Evolutionary conservation across 2,888 invertebrate genomes (phyloP).

Genomic region (Amitus sp.): DNA sequence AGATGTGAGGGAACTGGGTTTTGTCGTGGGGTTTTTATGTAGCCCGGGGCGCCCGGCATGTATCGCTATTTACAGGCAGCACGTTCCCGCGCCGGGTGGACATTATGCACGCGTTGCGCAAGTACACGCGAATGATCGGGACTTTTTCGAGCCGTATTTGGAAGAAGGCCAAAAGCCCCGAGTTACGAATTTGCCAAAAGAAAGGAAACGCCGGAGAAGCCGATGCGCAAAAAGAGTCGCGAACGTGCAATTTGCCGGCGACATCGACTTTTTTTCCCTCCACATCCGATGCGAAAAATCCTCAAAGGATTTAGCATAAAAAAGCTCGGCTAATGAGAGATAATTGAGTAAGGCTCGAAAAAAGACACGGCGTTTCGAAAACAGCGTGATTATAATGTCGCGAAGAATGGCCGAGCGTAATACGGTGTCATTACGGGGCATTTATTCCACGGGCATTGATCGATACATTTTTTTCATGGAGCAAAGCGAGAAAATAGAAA

Average conservation of each 20-base stretch:
- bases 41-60: conserved; percentile 25
- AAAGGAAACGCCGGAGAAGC: not conserved
- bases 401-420: conserved; percentile 34
- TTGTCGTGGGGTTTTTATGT: conserved; percentile 23
- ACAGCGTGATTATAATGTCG: conserved; percentile 37
- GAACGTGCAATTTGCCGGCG: conserved; percentile 1
- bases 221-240: not conserved
- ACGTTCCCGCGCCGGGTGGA: conserved; percentile 25
- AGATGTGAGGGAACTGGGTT: conserved; percentile 16
- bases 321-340: not conserved
- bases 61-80: conserved; percentile 30
- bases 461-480: conserved; percentile 32
- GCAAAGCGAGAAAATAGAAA: conserved; percentile 35
- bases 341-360: conserved; percentile 8
- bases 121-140: conserved; percentile 33
- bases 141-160: conserved; percentile 29
- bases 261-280: not conserved
- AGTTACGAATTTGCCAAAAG: conserved; percentile 19
- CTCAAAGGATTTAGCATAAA: not conserved
- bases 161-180: conserved; percentile 29
- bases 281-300: not conserved
- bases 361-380: conserved; percentile 23
- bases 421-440: conserved; percentile 33
- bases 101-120: conserved; percentile 33
- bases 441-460: conserved; percentile 38